These are phyloP conservation scores for Orthosia gothica DNA, from an alignment of 2,888 invertebrate genomes.

Conservation along the genomic window DNA sequence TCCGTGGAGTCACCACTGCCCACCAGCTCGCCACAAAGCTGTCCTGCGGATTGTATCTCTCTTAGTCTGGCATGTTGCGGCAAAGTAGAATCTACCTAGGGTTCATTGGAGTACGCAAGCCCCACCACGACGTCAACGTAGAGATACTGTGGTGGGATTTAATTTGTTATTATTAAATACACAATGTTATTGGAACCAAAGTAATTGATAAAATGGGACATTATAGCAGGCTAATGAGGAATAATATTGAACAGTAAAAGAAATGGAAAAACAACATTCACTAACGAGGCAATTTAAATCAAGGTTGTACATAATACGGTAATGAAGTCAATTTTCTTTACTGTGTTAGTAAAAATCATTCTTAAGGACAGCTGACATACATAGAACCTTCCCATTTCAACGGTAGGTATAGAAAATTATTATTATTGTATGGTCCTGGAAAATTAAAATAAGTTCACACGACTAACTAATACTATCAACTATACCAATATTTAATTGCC, in stretches of 20 bases:
- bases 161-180: background rate
- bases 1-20: too few relatives aligned
- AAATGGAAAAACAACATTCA: constrained; percentile 7
- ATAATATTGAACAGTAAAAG: constrained; percentile 5
- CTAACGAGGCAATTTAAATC: constrained; percentile 27
- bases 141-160: too few relatives aligned
- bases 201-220: constrained; percentile 5
- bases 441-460: background rate
- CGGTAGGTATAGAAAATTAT: background rate
- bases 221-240: constrained; percentile 7
- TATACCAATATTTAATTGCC: background rate
- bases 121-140: too few relatives aligned
- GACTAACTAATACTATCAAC: background rate
- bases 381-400: too few relatives aligned
- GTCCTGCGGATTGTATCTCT: too few relatives aligned
- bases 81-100: too few relatives aligned
- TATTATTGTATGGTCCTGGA: too few relatives aligned
- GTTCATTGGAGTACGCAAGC: too few relatives aligned
- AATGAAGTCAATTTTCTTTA: constrained; percentile 22
- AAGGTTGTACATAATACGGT: background rate
- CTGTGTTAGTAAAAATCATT: too few relatives aligned
- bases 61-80: too few relatives aligned
- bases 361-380: too few relatives aligned
- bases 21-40: too few relatives aligned
- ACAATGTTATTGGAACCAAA: background rate